A percentile compares a stretch with the other conserved stretches of the same genome.
Evolutionary conservation across 2,113 vertebrate species (phyloP).

Genomic region (Malaclemys terrapin): DNA sequence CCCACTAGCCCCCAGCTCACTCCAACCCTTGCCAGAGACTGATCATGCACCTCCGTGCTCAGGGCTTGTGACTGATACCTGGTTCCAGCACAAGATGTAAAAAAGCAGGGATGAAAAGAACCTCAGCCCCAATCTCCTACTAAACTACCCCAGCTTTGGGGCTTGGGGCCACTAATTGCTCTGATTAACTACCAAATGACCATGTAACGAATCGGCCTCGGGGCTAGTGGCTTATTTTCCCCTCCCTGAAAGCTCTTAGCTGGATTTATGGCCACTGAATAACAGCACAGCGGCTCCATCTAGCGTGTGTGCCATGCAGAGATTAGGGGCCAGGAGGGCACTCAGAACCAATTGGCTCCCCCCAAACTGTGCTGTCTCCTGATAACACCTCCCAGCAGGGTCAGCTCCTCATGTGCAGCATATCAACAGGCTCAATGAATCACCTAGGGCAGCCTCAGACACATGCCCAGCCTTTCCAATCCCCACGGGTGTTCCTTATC

Average conservation of each 20-base stretch:
- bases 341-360: not conserved
- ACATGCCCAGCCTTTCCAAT: not conserved
- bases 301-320: no score
- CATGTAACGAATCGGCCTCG: accelerated
- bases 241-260: not conserved
- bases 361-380: not conserved
- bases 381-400: not conserved
- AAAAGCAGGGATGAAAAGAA: not conserved
- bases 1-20: not conserved
- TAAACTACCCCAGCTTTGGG: accelerated
- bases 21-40: not conserved
- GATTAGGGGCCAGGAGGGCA: not conserved
- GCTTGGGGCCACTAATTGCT: not conserved
- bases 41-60: not conserved
- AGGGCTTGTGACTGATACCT: not conserved
- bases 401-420: not conserved
- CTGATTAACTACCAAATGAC: accelerated
- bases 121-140: not conserved
- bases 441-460: not conserved
- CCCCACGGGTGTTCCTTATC: not conserved
- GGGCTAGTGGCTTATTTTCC: not conserved
- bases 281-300: accelerated
- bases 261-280: not conserved
- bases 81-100: not conserved
- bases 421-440: not conserved